These are phyloP conservation scores for Syncerus caffer DNA, from an alignment of 2,797 vertebrate genomes.

Conservation along the genomic window DNA sequence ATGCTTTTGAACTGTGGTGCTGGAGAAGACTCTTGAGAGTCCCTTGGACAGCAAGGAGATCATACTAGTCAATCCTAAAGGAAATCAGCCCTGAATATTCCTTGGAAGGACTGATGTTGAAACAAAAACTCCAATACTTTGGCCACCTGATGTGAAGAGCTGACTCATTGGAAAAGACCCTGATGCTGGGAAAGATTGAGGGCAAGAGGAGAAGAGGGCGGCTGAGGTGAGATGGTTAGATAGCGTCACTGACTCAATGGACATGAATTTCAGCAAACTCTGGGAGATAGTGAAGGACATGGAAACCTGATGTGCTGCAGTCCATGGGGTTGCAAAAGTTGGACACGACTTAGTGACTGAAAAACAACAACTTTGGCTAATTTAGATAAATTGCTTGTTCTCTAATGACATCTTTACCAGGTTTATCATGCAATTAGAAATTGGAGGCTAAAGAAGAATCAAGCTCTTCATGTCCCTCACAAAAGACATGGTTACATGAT, in stretches of 20 bases:
- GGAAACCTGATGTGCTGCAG: neutral
- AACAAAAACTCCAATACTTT: neutral
- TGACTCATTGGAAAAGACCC: neutral
- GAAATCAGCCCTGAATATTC: neutral
- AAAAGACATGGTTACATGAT: neutral
- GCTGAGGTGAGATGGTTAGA: neutral
- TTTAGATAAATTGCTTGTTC: neutral
- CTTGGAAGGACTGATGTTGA: neutral
- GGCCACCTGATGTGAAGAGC: neutral
- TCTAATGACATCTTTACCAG: neutral
- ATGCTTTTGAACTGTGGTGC: neutral
- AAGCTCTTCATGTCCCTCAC: neutral
- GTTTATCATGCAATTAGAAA: neutral
- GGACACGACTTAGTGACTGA: neutral
- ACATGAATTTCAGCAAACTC: neutral
- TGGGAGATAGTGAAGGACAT: neutral
- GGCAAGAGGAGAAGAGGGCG: neutral
- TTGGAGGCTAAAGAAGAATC: neutral
- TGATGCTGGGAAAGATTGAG: neutral
- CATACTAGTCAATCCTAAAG: neutral
- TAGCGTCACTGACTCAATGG: neutral
- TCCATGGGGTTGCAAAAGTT: neutral
- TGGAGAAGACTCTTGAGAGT: neutral
- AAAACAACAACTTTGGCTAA: neutral
- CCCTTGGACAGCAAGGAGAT: neutral